A percentile compares a stretch with the other conserved stretches of the same genome.
Evolutionary conservation across 2,113 vertebrate genomes (phyloP).

Genomic region (Meleagris gallopavo): DNA sequence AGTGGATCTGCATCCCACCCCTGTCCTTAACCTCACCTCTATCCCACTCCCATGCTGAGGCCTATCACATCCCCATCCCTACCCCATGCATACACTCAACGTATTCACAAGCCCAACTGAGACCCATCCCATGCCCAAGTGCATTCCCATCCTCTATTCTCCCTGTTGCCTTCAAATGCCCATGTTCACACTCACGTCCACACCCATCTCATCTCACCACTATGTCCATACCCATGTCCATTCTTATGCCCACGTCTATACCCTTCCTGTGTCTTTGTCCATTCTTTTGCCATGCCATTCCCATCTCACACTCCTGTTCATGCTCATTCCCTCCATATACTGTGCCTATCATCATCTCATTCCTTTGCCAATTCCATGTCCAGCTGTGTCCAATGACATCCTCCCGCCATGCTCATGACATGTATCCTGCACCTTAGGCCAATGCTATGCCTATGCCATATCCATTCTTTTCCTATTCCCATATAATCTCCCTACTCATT

Average conservation of each 20-base stretch:
- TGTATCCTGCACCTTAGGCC: background rate
- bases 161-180: background rate
- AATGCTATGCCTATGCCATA: background rate
- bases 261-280: background rate
- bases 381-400: no score
- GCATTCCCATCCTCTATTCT: background rate
- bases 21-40: background rate
- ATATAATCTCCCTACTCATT: background rate
- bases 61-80: no score
- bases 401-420: background rate
- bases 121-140: rapidly evolving
- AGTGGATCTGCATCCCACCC: background rate
- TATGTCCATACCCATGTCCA: background rate
- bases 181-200: background rate
- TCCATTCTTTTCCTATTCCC: background rate
- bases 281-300: background rate
- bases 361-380: no score
- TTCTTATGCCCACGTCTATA: background rate
- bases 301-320: no score
- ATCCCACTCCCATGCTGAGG: background rate
- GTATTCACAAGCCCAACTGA: background rate
- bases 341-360: background rate
- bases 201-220: background rate
- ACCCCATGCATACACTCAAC: background rate
- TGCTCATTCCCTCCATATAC: no score